phyloP scores from a whole-genome alignment of 2,888 invertebrate genomes.

The Brachylomia viminalis region DNA sequence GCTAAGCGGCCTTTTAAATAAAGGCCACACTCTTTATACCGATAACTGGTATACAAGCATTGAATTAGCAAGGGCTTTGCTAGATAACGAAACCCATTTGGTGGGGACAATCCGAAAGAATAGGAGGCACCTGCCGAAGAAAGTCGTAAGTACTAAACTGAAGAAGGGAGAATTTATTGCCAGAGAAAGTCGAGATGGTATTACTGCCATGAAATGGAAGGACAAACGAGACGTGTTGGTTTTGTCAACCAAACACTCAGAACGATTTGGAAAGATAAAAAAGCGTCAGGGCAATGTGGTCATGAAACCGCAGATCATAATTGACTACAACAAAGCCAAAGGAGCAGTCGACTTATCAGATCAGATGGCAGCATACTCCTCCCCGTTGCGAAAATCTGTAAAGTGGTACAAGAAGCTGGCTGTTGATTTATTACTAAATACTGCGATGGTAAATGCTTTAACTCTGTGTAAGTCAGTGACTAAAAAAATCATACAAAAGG shows the following conservation, averaged over 20 bases:
- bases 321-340: background rate
- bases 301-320: background rate
- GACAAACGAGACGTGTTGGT: background rate
- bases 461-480: background rate
- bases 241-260: constrained; percentile 1
- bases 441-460: constrained; percentile 5
- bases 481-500: constrained; percentile 8
- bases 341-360: background rate
- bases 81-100: too few relatives aligned
- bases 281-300: background rate
- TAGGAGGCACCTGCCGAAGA: too few relatives aligned
- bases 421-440: too few relatives aligned
- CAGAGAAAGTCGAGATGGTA: background rate
- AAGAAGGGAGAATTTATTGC: too few relatives aligned
- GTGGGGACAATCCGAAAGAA: too few relatives aligned
- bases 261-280: background rate
- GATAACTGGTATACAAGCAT: too few relatives aligned
- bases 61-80: too few relatives aligned
- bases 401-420: background rate
- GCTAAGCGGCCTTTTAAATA: background rate
- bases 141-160: too few relatives aligned
- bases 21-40: constrained; percentile 4
- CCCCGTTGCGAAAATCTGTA: background rate
- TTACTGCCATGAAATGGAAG: constrained; percentile 2
- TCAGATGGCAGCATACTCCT: background rate